Conservation (phyloP, 2,113 vertebrate species). For the Python bivittatus region DNA sequence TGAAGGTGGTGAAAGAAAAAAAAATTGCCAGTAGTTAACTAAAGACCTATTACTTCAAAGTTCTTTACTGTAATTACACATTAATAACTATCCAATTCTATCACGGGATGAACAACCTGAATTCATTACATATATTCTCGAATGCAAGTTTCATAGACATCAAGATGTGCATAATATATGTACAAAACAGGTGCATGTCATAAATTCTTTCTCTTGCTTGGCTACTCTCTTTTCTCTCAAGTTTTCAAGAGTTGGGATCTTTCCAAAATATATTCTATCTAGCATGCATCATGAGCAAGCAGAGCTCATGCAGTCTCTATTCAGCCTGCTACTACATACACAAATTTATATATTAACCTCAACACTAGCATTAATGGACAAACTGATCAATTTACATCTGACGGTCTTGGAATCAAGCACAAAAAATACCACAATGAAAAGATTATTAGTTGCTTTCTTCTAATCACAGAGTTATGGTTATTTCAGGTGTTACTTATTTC, state of each 20-base stretch:
- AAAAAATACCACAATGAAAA: not conserved
- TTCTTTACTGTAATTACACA: not conserved
- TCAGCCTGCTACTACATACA: not conserved
- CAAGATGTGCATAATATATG: accelerated
- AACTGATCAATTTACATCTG: not conserved
- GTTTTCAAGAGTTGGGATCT: not conserved
- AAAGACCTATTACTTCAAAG: not conserved
- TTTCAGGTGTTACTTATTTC: not conserved
- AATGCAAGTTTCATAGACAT: not conserved
- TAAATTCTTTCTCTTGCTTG: not conserved
- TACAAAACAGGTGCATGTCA: not conserved
- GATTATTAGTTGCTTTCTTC: not conserved
- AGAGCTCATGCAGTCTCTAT: not conserved
- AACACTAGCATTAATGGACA: not conserved
- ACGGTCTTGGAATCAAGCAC: not conserved
- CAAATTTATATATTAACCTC: not conserved
- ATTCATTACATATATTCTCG: not conserved
- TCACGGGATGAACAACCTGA: not conserved
- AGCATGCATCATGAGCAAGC: not conserved
- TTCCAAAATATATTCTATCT: not conserved
- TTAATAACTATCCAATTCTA: not conserved
- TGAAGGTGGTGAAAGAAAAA: not conserved
- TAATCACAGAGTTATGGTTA: not conserved
- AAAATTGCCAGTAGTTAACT: accelerated
- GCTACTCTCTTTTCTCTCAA: not conserved